These are phyloP conservation scores for Hylia prasina DNA, from an alignment of 2,113 vertebrate species.

Conservation along the genomic window DNA sequence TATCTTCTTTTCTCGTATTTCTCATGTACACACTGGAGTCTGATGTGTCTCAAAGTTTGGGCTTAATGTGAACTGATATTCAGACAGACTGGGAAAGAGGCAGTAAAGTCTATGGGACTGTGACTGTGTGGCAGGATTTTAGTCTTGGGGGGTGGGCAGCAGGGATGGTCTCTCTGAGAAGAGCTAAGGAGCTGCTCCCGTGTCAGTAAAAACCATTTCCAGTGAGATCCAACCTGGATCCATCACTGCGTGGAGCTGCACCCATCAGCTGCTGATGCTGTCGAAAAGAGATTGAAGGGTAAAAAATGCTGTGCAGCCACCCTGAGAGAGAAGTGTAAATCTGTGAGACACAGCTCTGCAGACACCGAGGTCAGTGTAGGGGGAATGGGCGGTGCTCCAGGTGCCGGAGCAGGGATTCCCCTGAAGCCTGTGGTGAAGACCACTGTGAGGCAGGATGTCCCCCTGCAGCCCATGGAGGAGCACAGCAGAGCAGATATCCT, in stretches of 20 bases:
- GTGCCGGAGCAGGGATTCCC: background rate
- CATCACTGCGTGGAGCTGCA: background rate
- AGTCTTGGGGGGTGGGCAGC: background rate
- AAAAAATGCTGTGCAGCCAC: background rate
- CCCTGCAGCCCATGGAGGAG: background rate
- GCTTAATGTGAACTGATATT: background rate
- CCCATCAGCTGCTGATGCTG: background rate
- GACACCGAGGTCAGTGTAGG: no score
- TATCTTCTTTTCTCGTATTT: background rate
- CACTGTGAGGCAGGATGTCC: background rate
- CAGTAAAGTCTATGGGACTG: background rate
- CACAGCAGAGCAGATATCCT: background rate
- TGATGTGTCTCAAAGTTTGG: background rate
- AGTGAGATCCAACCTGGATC: background rate
- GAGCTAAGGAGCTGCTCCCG: background rate
- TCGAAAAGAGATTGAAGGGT: background rate
- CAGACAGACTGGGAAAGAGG: background rate
- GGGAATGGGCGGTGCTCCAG: background rate
- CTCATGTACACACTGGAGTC: rapidly evolving
- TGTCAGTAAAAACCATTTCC: background rate
- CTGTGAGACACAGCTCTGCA: background rate
- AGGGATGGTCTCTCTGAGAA: background rate
- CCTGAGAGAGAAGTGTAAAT: background rate
- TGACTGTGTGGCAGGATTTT: background rate
- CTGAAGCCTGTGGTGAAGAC: background rate